Conservation (phyloP, 1,140 invertebrate genomes). For the Brachionus rubens region DNA sequence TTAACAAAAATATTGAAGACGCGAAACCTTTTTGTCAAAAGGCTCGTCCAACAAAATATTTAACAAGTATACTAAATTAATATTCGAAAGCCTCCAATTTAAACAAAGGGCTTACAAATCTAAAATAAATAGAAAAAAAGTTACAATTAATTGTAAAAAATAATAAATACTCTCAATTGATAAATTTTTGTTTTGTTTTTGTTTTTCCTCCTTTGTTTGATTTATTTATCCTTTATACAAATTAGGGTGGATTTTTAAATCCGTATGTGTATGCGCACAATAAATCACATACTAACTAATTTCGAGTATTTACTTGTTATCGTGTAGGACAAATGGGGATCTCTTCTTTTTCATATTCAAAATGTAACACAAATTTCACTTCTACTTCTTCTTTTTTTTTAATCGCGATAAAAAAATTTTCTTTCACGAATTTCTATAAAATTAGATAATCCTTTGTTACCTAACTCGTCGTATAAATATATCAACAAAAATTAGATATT, state of each 20-base stretch:
- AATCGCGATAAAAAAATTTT: too few species aligned
- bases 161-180: slow-evolving; percentile 25
- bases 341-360: background rate
- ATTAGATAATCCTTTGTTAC: slow-evolving; percentile 25
- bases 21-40: background rate
- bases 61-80: slow-evolving; percentile 11
- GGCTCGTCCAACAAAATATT: background rate
- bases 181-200: background rate
- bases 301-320: slow-evolving; percentile 15
- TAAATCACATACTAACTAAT: slow-evolving; percentile 14
- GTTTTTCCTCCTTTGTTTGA: slow-evolving; percentile 21
- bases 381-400: background rate
- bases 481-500: too few species aligned
- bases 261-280: background rate
- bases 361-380: background rate
- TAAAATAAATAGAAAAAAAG: background rate
- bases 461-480: too few species aligned
- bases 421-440: too few species aligned
- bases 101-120: slow-evolving; percentile 18
- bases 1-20: background rate
- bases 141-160: slow-evolving; percentile 33
- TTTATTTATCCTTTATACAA: background rate
- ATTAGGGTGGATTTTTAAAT: slow-evolving; percentile 14
- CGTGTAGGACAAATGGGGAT: background rate
- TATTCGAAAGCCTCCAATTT: too few species aligned